Conservation (phyloP, 2,888 invertebrate genomes). For the Melolontha melolontha region DNA sequence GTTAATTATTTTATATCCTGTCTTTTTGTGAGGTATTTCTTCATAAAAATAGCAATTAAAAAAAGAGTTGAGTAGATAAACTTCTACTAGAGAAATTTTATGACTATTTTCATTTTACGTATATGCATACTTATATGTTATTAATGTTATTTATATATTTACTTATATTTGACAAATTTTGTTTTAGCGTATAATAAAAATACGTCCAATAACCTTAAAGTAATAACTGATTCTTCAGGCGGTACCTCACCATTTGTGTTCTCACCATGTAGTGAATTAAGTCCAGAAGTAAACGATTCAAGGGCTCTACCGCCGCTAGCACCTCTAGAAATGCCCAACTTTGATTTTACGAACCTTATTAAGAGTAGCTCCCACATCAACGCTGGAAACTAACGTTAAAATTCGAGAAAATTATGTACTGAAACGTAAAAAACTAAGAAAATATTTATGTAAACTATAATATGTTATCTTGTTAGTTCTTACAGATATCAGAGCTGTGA, state of each 20-base stretch:
- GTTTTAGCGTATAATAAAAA: slow-evolving; percentile 55
- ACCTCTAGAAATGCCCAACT: slow-evolving; percentile 74
- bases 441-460: slow-evolving; percentile 17
- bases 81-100: no score
- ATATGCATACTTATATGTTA: neutral
- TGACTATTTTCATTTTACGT: no score
- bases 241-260: slow-evolving; percentile 65
- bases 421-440: slow-evolving; percentile 14
- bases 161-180: slow-evolving; percentile 24
- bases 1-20: no score
- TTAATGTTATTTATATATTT: neutral
- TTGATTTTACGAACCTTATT: slow-evolving; percentile 65
- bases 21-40: no score
- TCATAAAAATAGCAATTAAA: no score
- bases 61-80: no score
- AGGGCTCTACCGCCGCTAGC: slow-evolving; percentile 67
- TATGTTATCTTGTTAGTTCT: slow-evolving; percentile 7
- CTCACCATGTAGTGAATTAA: slow-evolving; percentile 63
- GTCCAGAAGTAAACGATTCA: slow-evolving; percentile 60
- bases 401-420: slow-evolving; percentile 14
- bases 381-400: slow-evolving; percentile 33
- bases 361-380: slow-evolving; percentile 44
- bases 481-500: slow-evolving; percentile 38
- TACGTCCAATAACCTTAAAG: slow-evolving; percentile 57
- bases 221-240: slow-evolving; percentile 62